Evolutionary conservation across 2,888 invertebrate species (phyloP), one percentile per base, ranked within the genome.

Genomic region (Apotomis capreana): DNA sequence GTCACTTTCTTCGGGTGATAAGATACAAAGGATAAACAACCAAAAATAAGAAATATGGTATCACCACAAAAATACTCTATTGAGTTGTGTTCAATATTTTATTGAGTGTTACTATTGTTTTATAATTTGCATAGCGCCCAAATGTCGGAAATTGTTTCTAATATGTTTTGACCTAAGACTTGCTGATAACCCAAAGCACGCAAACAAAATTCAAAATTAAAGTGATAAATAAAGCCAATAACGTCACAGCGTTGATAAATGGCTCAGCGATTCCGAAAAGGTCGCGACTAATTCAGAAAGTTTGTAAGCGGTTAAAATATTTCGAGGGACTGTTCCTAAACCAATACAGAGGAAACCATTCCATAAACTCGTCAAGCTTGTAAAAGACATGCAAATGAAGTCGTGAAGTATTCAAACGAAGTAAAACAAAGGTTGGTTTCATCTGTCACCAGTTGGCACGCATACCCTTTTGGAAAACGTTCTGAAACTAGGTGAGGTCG

Each of bases 401-500:
- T 62, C 58, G 44, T 5, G 12, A 40, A 63, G 58, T 52, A 70
- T 71, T 67, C 26, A 67, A 70, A 52, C 72, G 73, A 69, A 68
- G 68, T 63, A 59, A 58, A 75, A 75, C 75, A 75, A 75, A 70
- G 70, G 67, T 68, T 37, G 73, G 71, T 67, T 73, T 75, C 75
- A 74, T 75, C 73, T 73, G 70, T 74, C 74, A 76, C 67, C 71
- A 51, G 68, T 55, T 59, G 64, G 69, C 70, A 73, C 62, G 63
- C 60, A 59, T 40, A 63, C 58, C 72, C 72, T 75, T 75, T 74
- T 63, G 64, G 70, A 76, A 73, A 63, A 75, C 74, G 70, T 61
- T 54, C 65, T 72, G 72, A 68, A 70, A 73, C 65, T 74, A 75
- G 75, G 78, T 70, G 76, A 73, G 75, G 75, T 74, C 74, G 76